These are phyloP conservation scores for Meliscaeva auricollis DNA, from an alignment of 2,888 invertebrate species.

Conservation along the genomic window DNA sequence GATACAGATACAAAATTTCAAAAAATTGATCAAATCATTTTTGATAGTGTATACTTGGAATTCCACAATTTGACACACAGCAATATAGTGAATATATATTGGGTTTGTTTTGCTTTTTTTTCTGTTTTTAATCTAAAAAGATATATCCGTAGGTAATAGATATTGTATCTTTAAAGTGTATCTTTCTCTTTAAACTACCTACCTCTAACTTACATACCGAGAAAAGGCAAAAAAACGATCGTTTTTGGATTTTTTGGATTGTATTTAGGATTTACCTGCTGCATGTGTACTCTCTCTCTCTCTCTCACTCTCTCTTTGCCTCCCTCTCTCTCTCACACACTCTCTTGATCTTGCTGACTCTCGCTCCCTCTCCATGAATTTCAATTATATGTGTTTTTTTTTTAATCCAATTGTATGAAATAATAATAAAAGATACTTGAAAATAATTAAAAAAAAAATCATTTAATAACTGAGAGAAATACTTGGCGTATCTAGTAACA, in stretches of 20 bases:
- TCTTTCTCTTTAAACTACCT: constrained; percentile 43
- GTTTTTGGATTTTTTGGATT: constrained; percentile 23
- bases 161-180: constrained; percentile 64
- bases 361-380: constrained; percentile 53
- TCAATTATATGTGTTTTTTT: constrained; percentile 45
- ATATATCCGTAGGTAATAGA: constrained; percentile 44
- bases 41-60: constrained; percentile 63
- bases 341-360: constrained; percentile 24
- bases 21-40: constrained; percentile 59
- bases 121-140: constrained; percentile 50
- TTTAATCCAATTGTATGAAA: constrained; percentile 55
- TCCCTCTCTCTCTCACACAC: constrained; percentile 17
- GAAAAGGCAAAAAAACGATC: constrained; percentile 48
- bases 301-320: constrained; percentile 23
- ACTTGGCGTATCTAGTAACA: constrained; percentile 71
- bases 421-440: constrained; percentile 71
- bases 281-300: constrained; percentile 59
- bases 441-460: constrained; percentile 50
- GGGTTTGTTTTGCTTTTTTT: constrained; percentile 52
- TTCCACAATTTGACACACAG: constrained; percentile 46
- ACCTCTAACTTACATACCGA: constrained; percentile 33
- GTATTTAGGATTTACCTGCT: constrained; percentile 67
- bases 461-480: constrained; percentile 64
- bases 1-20: constrained; percentile 11
- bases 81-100: constrained; percentile 13